Conservation (phyloP, 2,113 vertebrate genomes). For the Platycercus adscitus region DNA sequence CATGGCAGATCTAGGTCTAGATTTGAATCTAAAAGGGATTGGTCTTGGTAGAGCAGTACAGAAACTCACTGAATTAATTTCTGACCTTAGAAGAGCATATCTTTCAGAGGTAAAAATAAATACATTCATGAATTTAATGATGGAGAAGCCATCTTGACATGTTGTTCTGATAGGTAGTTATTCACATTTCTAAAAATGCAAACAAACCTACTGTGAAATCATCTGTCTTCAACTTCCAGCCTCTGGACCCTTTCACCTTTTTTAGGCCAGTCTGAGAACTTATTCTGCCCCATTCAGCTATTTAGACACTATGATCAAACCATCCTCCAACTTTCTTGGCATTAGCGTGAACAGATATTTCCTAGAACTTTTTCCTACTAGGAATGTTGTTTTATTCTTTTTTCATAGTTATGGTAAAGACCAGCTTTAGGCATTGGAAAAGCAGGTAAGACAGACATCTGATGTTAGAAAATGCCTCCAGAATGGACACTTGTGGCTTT, state of each 20-base stretch:
- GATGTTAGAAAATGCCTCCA: neutral
- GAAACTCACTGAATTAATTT: neutral
- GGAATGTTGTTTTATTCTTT: neutral
- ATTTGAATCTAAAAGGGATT: neutral
- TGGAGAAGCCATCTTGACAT: neutral
- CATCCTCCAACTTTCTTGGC: neutral
- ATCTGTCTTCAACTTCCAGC: neutral
- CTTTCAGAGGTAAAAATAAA: neutral
- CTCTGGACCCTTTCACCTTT: neutral
- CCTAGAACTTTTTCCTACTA: neutral
- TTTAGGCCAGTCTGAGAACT: neutral
- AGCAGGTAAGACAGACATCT: neutral
- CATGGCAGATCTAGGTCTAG: neutral
- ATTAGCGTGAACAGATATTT: neutral
- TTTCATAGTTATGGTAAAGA: neutral
- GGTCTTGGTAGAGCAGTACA: neutral
- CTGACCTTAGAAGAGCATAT: neutral
- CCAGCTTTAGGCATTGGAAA: neutral
- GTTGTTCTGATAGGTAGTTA: neutral
- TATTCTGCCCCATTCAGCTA: neutral
- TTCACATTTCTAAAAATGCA: neutral
- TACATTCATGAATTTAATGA: neutral
- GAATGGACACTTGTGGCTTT: neutral
- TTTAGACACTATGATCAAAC: neutral
- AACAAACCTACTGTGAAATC: neutral